These are phyloP conservation scores for Ametastegia equiseti DNA, from an alignment of 2,888 invertebrate genomes.

Conservation along the genomic window DNA sequence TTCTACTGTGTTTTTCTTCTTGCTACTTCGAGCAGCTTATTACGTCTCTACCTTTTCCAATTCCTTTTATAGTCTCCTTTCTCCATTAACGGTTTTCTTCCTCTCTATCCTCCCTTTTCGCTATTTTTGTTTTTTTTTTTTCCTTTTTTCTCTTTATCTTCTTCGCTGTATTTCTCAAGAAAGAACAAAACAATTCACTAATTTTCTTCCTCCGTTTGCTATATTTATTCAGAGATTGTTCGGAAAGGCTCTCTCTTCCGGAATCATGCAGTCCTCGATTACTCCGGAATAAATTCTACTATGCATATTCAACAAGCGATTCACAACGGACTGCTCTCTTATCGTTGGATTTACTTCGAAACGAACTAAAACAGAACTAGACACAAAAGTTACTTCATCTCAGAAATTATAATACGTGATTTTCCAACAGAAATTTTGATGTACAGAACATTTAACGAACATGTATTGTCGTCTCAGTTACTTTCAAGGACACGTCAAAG, in stretches of 20 bases:
- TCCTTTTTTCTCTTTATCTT: not conserved
- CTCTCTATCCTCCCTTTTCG: too few species aligned
- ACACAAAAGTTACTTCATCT: too few species aligned
- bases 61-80: conserved; percentile 20
- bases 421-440: not conserved
- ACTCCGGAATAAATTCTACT: not conserved
- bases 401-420: not conserved
- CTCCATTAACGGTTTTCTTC: not conserved
- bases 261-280: not conserved
- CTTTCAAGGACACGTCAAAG: too few species aligned
- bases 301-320: not conserved
- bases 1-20: conserved; percentile 26
- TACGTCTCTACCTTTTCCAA: conserved; percentile 26
- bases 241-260: not conserved
- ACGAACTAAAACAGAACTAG: not conserved
- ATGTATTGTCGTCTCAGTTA: not conserved
- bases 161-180: not conserved
- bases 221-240: conserved; percentile 12
- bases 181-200: conserved; percentile 1
- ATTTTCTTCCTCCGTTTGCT: conserved; percentile 4
- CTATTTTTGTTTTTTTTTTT: too few species aligned
- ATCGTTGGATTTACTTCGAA: not conserved
- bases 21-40: conserved; percentile 8
- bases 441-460: not conserved
- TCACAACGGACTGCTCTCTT: not conserved